These are phyloP conservation scores for Geophilus truncorum DNA, from an alignment of 2,888 invertebrate species.

Conservation along the genomic window DNA sequence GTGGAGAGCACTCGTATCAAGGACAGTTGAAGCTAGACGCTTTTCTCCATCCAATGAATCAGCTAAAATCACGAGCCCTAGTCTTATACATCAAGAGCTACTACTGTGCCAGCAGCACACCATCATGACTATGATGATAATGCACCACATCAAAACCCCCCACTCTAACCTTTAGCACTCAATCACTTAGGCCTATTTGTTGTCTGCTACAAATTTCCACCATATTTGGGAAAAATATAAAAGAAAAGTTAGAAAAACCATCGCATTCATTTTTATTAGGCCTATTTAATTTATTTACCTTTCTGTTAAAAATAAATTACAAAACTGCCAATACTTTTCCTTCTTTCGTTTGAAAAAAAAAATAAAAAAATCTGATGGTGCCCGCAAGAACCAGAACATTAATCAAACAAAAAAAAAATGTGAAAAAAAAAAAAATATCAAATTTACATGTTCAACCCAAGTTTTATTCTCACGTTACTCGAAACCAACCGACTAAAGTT, in stretches of 20 bases:
- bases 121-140: neutral
- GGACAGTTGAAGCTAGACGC: neutral
- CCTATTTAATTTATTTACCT: too few relatives aligned
- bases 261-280: too few relatives aligned
- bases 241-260: too few relatives aligned
- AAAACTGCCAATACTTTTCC: neutral
- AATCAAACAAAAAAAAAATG: neutral
- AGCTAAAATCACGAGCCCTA: slow-evolving; percentile 20
- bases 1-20: neutral
- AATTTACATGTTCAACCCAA: neutral
- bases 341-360: neutral
- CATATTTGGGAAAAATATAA: too few relatives aligned
- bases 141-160: neutral
- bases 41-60: slow-evolving; percentile 5
- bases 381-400: neutral
- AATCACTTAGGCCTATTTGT: neutral
- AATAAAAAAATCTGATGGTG: neutral
- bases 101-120: slow-evolving; percentile 10
- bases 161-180: neutral
- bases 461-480: neutral
- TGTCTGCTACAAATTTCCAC: neutral
- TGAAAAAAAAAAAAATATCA: neutral
- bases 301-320: too few relatives aligned
- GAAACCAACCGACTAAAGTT: neutral
- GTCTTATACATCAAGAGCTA: slow-evolving; percentile 8